These are phyloP conservation scores for Ictalurus furcatus DNA, from an alignment of 2,113 vertebrate species.

Conservation along the genomic window DNA sequence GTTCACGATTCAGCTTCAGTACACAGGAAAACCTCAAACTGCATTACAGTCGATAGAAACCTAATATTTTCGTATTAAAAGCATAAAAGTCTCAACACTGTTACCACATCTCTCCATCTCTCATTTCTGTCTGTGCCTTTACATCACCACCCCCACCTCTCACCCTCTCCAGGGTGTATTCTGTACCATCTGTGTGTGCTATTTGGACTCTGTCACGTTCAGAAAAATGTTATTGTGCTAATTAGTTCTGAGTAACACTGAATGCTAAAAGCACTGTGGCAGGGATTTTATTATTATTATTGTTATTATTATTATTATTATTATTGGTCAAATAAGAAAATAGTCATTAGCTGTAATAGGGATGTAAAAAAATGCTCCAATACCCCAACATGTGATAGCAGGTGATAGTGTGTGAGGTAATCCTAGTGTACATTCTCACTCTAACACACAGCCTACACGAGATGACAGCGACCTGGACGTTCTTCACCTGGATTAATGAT, in stretches of 20 bases:
- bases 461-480: neutral
- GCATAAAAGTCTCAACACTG: neutral
- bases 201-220: neutral
- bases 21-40: slow-evolving; percentile 1
- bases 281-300: neutral
- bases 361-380: neutral
- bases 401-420: neutral
- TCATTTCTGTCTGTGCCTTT: neutral
- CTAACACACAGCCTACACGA: neutral
- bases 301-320: neutral
- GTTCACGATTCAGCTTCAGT: neutral
- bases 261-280: slow-evolving; percentile 49
- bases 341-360: neutral
- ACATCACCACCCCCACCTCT: slow-evolving; percentile 7
- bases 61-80: neutral
- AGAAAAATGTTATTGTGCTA: slow-evolving; percentile 39
- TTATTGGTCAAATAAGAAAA: neutral
- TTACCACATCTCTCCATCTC: slow-evolving; percentile 8
- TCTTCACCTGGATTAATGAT: neutral
- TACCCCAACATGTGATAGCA: neutral
- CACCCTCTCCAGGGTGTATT: slow-evolving; percentile 29
- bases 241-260: slow-evolving; percentile 53
- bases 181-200: slow-evolving; percentile 48
- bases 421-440: neutral
- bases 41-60: neutral